Evolutionary conservation across 2,113 vertebrate species (phyloP), one percentile per base, ranked within the genome.

Genomic region (Pica pica): DNA sequence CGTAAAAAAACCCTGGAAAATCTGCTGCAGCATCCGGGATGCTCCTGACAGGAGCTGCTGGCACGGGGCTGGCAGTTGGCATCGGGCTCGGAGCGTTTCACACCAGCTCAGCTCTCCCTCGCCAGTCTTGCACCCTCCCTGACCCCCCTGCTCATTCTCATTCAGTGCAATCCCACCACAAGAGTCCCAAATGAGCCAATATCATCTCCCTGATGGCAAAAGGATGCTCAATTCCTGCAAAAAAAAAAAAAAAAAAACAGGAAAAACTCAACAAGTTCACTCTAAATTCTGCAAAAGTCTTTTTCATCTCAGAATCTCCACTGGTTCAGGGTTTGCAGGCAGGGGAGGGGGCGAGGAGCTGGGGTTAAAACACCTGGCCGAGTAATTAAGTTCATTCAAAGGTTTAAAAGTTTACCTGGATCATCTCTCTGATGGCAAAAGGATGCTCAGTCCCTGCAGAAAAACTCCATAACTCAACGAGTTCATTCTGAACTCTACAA

Each of bases 161-260:
- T 70, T 59, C 83, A 50, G 42, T 1, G 56, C 23, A 5, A 73
- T 23, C 83, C 86, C 63, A 22, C 21, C 3, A 14, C 6, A 1
- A 31, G 3, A 7, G 24, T 8, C 63, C 41, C 39, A 7, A 10
- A 3, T 0, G 24, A 10, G n/a, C 21, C 94, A 2, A 23, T 2
- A 9, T 4, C 24, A 16, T 31, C 69, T 11, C 73, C 60, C 19
- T 1, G 61, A 3, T 8, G 56, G 61, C 53, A 52, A 57, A 68
- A 85, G 69, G 78, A 82, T 90, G 92, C 78, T 95, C 93, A 87
- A 4, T 79, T 96, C 81, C 65, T 85, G 84, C 11, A 56, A 76
- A 52, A n/a, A 56, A 76, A 56, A 13, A 56, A 76, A 52, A n/a
- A 56, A 76, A 56, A 13, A 3, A 1, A 8, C 31, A 10, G 5